Conservation (phyloP, 2,797 vertebrate genomes). For the Lutjanus argentimaculatus region DNA sequence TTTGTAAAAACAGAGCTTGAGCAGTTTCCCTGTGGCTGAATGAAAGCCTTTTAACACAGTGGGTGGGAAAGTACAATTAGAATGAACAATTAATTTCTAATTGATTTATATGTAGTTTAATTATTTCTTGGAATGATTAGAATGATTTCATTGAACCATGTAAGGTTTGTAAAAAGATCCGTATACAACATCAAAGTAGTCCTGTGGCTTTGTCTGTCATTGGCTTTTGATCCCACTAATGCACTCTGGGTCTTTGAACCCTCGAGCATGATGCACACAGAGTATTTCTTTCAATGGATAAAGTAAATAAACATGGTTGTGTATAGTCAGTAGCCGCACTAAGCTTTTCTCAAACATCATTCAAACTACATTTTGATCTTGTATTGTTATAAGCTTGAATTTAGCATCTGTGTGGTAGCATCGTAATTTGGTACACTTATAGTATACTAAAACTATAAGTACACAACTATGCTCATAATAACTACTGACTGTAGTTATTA, state of each 20-base stretch:
- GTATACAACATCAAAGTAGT: slow-evolving; percentile 33
- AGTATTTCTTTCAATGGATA: slow-evolving; percentile 23
- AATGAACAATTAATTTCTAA: background rate
- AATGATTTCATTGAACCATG: background rate
- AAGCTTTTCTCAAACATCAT: slow-evolving; percentile 31
- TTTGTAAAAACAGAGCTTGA: background rate
- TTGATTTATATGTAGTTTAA: slow-evolving; percentile 1
- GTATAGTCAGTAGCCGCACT: slow-evolving; percentile 2
- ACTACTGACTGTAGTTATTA: too few species aligned
- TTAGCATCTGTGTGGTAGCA: background rate
- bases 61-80: background rate
- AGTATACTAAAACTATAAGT: background rate
- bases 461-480: background rate
- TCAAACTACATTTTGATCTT: slow-evolving; percentile 25
- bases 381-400: slow-evolving; percentile 3
- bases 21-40: background rate
- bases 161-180: slow-evolving; percentile 8
- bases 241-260: slow-evolving; percentile 65
- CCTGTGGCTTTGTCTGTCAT: slow-evolving; percentile 52
- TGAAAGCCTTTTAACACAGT: background rate
- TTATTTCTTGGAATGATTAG: background rate
- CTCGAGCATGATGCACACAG: slow-evolving; percentile 10
- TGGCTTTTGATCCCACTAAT: slow-evolving; percentile 62
- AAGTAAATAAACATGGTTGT: slow-evolving; percentile 50
- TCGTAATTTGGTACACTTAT: background rate